phyloP scores from a whole-genome alignment of 2,888 invertebrate species.

The Keiferia lycopersicella region DNA sequence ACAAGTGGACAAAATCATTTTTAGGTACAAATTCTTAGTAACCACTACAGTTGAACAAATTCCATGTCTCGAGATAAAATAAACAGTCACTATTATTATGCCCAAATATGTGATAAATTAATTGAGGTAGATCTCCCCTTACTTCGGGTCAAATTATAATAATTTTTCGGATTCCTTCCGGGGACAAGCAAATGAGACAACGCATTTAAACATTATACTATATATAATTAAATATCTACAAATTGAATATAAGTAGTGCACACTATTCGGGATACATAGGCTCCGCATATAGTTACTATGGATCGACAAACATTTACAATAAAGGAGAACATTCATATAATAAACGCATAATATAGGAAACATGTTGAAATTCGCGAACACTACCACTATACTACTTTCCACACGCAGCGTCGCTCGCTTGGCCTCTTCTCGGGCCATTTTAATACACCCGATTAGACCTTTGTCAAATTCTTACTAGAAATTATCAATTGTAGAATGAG shows the following conservation, averaged over 20 bases:
- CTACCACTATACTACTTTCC: slow-evolving; percentile 51
- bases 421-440: background rate
- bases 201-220: slow-evolving; percentile 78
- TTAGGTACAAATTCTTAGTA: slow-evolving; percentile 66
- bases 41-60: slow-evolving; percentile 73
- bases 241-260: slow-evolving; percentile 77
- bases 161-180: slow-evolving; percentile 61
- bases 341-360: slow-evolving; percentile 80
- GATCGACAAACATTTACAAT: slow-evolving; percentile 77
- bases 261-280: slow-evolving; percentile 67
- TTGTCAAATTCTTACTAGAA: no score
- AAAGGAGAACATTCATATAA: slow-evolving; percentile 78
- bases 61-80: slow-evolving; percentile 64
- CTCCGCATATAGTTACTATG: slow-evolving; percentile 61
- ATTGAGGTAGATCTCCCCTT: slow-evolving; percentile 80
- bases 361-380: slow-evolving; percentile 66
- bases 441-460: no score
- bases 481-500: no score
- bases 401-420: slow-evolving; percentile 23
- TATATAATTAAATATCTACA: slow-evolving; percentile 82
- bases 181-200: slow-evolving; percentile 76
- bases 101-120: slow-evolving; percentile 80
- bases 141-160: slow-evolving; percentile 72
- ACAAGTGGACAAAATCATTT: slow-evolving; percentile 76
- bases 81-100: slow-evolving; percentile 76